These are phyloP conservation scores for Drosophila incognita DNA, from an alignment of 2,888 invertebrate genomes.

Conservation along the genomic window DNA sequence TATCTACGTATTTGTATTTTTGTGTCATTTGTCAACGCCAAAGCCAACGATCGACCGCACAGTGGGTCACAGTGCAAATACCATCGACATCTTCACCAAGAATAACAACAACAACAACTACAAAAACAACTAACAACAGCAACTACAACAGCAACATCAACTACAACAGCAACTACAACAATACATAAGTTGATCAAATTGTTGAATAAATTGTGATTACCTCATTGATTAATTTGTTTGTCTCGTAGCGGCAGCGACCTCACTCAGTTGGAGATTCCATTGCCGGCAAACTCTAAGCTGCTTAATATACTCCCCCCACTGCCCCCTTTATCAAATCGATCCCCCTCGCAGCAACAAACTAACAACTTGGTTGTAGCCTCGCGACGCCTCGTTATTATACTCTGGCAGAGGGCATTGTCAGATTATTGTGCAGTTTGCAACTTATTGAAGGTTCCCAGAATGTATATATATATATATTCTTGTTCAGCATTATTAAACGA, in stretches of 20 bases:
- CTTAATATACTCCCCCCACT: neutral
- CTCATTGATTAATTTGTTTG: slow-evolving; percentile 70
- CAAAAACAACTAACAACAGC: slow-evolving; percentile 9
- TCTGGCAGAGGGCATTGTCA: neutral
- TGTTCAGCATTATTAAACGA: neutral
- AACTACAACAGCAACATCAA: too few relatives aligned
- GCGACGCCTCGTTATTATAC: neutral
- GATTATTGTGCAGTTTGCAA: neutral
- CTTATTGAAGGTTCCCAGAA: neutral
- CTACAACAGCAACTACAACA: neutral
- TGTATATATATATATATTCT: neutral
- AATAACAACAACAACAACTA: slow-evolving; percentile 6
- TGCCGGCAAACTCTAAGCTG: slow-evolving; percentile 22
- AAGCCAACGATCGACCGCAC: slow-evolving; percentile 44
- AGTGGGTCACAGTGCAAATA: slow-evolving; percentile 48
- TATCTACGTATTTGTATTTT: slow-evolving; percentile 1
- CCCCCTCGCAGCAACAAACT: neutral
- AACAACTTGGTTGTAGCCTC: neutral
- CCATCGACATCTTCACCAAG: slow-evolving; percentile 13
- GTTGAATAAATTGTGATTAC: slow-evolving; percentile 60
- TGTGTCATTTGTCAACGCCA: slow-evolving; percentile 33
- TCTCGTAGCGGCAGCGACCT: slow-evolving; percentile 36
- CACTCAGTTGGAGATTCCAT: slow-evolving; percentile 13
- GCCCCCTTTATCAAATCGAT: too few relatives aligned
- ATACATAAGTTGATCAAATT: slow-evolving; percentile 49